These are phyloP conservation scores for Archips crataeganus DNA, from an alignment of 2,888 invertebrate genomes.

Conservation along the genomic window DNA sequence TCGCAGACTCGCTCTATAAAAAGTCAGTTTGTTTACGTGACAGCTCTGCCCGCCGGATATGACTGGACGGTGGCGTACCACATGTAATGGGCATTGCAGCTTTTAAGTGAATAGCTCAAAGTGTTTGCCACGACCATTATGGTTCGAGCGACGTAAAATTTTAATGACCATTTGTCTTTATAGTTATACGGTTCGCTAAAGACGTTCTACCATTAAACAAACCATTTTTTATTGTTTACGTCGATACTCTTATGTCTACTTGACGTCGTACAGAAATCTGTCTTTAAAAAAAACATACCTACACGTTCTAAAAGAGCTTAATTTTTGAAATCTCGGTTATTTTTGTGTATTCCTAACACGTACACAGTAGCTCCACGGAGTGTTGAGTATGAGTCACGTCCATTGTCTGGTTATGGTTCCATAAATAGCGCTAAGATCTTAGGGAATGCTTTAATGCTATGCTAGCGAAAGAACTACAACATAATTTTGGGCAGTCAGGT, in stretches of 20 bases:
- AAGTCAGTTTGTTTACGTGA: constrained; percentile 78
- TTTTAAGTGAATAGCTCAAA: constrained; percentile 46
- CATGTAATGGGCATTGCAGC: constrained; percentile 67
- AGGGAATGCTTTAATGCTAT: constrained; percentile 60
- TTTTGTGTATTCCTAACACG: constrained; percentile 63
- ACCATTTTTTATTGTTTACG: constrained; percentile 18
- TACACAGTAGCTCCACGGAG: constrained; percentile 53
- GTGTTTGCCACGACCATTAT: constrained; percentile 48
- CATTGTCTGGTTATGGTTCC: constrained; percentile 69
- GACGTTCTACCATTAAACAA: not conserved
- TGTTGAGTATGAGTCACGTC: constrained; percentile 64
- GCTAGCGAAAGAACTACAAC: constrained; percentile 50
- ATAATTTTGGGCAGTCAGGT: constrained; percentile 55
- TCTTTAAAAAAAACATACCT: not conserved
- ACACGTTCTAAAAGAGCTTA: not conserved
- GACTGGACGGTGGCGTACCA: constrained; percentile 67
- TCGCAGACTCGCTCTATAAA: constrained; percentile 78
- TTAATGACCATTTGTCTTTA: constrained; percentile 32
- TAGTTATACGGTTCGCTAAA: constrained; percentile 13
- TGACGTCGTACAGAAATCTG: not conserved
- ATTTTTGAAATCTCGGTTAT: constrained; percentile 22
- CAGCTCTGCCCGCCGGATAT: constrained; percentile 66
- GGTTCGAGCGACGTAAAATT: constrained; percentile 33
- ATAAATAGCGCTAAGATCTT: constrained; percentile 69
- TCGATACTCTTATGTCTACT: not conserved